phyloP scores from a whole-genome alignment of 2,888 invertebrate species.

The Heteropelma amictum region DNA sequence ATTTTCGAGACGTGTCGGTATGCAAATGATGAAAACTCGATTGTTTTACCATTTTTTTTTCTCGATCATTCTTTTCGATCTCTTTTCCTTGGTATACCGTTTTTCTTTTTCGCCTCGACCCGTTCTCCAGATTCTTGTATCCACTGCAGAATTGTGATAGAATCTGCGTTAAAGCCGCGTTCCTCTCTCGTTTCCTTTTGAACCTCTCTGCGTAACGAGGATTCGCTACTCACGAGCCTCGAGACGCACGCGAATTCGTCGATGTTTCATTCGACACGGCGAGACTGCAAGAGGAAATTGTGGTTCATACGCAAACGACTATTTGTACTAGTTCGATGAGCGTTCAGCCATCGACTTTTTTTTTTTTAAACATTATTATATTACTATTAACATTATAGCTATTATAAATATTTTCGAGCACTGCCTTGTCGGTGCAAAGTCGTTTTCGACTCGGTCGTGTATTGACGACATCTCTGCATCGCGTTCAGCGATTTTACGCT shows the following conservation, averaged over 20 bases:
- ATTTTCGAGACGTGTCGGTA: conserved; percentile 25
- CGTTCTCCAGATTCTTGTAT: conserved; percentile 33
- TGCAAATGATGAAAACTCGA: neutral
- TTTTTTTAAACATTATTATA: conserved; percentile 20
- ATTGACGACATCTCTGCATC: neutral
- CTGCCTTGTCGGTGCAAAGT: conserved; percentile 44
- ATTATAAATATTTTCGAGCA: conserved; percentile 27
- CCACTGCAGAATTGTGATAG: conserved; percentile 53
- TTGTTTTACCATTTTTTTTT: no score
- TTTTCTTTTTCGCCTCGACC: neutral
- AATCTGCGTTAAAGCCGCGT: conserved; percentile 43
- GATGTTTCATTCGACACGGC: neutral
- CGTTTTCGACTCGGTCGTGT: conserved; percentile 21
- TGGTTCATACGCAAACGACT: conserved; percentile 37
- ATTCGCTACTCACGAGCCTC: neutral
- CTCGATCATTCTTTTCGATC: neutral
- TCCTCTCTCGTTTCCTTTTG: conserved; percentile 23
- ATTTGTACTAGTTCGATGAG: conserved; percentile 44
- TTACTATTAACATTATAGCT: conserved; percentile 13
- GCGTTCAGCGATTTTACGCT: neutral
- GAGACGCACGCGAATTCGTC: neutral
- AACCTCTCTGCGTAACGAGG: conserved; percentile 12
- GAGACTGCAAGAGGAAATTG: conserved; percentile 18
- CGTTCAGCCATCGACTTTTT: conserved; percentile 39
- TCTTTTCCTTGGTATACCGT: neutral